Conservation (phyloP, 2,888 invertebrate species). For the Didymodactylos carnosus region DNA sequence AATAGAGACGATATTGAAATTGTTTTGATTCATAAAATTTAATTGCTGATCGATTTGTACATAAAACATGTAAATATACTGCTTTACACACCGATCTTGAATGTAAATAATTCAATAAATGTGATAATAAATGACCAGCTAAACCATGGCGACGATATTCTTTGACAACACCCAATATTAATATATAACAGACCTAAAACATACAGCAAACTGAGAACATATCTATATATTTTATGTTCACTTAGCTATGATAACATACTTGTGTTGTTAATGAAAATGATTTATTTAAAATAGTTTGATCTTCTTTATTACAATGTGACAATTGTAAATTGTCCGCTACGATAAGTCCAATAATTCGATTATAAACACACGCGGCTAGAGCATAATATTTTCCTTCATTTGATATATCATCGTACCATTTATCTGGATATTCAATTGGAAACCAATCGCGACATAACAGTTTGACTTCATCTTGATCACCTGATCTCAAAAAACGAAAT, state of each 20-base stretch:
- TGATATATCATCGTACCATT: conserved; percentile 76
- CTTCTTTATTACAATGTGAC: conserved; percentile 64
- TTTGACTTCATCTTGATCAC: conserved; percentile 72
- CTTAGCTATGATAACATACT: too few species aligned
- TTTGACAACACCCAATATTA: neutral
- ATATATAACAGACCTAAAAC: too few species aligned
- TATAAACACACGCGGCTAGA: conserved; percentile 67
- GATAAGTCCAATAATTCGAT: conserved; percentile 66
- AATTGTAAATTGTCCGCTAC: conserved; percentile 86
- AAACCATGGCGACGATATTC: neutral
- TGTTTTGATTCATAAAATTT: conserved; percentile 74
- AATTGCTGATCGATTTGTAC: conserved; percentile 82
- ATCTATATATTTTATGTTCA: too few species aligned
- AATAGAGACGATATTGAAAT: conserved; percentile 59
- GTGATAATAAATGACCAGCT: conserved; percentile 73
- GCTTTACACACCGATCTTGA: conserved; percentile 71
- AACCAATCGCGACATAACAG: conserved; percentile 87
- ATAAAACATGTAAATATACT: conserved; percentile 83
- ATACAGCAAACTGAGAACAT: too few species aligned
- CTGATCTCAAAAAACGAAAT: conserved; percentile 49
- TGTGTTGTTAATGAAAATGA: neutral
- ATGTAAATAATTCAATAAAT: conserved; percentile 64
- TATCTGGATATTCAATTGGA: conserved; percentile 58
- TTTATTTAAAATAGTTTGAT: neutral
- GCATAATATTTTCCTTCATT: conserved; percentile 73